These are phyloP conservation scores for Machaerirhynchus nigripectus DNA, from an alignment of 2,113 vertebrate genomes.

Conservation along the genomic window DNA sequence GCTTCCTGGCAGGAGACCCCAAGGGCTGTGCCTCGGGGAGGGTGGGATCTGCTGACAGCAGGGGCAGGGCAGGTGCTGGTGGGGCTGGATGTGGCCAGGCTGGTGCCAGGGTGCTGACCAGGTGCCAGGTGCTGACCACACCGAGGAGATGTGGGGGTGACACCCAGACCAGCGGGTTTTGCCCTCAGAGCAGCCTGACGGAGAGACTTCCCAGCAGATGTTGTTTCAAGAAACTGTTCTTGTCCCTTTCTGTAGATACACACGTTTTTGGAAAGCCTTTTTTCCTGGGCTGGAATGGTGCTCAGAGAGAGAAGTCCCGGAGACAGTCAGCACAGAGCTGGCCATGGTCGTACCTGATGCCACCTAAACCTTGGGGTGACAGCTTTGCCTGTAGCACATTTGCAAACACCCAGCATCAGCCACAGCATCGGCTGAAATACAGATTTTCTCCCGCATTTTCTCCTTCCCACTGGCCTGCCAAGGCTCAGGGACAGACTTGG, in stretches of 20 bases:
- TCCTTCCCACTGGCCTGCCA: rapidly evolving
- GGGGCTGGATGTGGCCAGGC: neutral
- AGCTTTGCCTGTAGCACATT: neutral
- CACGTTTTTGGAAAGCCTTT: neutral
- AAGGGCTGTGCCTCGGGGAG: rapidly evolving
- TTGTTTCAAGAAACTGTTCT: neutral
- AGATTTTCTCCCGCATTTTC: neutral
- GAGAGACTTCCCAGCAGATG: neutral
- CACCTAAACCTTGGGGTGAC: neutral
- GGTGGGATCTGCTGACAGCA: neutral
- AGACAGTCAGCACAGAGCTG: rapidly evolving
- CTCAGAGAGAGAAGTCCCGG: neutral
- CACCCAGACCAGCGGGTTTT: neutral
- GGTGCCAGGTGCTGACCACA: no score
- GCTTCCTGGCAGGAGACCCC: neutral
- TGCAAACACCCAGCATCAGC: neutral
- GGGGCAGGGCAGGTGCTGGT: rapidly evolving
- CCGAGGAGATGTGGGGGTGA: rapidly evolving
- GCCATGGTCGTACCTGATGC: neutral
- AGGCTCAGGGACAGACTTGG: neutral
- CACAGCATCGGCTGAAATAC: rapidly evolving
- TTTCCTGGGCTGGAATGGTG: neutral
- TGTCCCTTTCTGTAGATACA: neutral
- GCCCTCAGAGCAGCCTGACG: neutral
- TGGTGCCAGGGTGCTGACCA: neutral